Percentiles rank a stretch among this genome's conserved stretches.
Evolutionary conservation across 30 jellyfish, hydroid and myxozoan genomes (phyloP).

Genomic region (Nemopilema nomurai): DNA sequence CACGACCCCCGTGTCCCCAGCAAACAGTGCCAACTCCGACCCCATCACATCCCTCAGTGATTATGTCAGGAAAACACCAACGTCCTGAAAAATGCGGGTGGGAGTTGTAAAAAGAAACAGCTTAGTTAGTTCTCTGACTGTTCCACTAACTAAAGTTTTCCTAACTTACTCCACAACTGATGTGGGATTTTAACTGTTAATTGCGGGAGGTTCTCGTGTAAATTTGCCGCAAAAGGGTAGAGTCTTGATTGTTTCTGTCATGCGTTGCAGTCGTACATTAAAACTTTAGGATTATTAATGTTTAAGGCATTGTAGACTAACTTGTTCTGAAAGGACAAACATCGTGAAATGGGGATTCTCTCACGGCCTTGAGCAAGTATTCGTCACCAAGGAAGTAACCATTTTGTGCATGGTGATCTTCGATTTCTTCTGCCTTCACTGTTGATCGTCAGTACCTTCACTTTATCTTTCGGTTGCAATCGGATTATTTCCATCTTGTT

Average conservation of each 20-base stretch:
- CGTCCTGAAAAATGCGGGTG: conserved; percentile 14
- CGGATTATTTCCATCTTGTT: too few species aligned
- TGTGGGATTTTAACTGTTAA: neutral
- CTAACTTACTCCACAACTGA: neutral
- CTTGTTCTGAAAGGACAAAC: too few species aligned
- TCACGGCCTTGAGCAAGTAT: too few species aligned
- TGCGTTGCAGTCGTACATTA: too few species aligned
- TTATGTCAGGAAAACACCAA: conserved; percentile 83
- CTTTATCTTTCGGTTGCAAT: too few species aligned
- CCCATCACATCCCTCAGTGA: conserved; percentile 79
- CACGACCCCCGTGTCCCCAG: conserved; percentile 68
- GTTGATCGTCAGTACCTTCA: too few species aligned
- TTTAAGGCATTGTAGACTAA: too few species aligned
- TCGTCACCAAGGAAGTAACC: too few species aligned
- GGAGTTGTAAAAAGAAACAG: neutral
- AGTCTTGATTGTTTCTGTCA: neutral
- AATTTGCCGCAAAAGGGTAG: neutral
- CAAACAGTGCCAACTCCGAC: conserved; percentile 55
- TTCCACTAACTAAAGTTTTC: neutral
- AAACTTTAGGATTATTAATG: too few species aligned
- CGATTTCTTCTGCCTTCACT: too few species aligned
- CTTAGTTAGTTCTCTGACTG: neutral
- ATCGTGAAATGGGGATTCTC: too few species aligned
- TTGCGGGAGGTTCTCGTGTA: neutral
- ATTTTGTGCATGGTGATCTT: too few species aligned